phyloP scores from a whole-genome alignment of 2,797 vertebrate species.

The Artibeus lituratus region DNA sequence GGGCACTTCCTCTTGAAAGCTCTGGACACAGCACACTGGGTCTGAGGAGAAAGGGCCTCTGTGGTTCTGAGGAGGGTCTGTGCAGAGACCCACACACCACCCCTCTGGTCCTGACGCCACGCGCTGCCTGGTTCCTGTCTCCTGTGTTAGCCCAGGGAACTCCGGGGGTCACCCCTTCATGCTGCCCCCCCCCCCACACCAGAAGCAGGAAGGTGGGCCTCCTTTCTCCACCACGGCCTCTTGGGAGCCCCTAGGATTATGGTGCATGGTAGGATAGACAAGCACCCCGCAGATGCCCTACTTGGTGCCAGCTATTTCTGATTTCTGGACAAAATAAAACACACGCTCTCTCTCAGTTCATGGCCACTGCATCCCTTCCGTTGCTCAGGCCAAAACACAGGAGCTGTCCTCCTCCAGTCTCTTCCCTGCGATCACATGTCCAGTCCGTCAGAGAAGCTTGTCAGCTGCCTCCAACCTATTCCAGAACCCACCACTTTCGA shows the following conservation, averaged over 20 bases:
- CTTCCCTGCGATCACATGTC: not conserved
- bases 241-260: not conserved
- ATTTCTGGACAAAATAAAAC: not conserved
- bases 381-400: not conserved
- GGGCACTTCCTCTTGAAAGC: not conserved
- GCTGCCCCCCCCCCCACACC: not conserved
- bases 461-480: not conserved
- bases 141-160: not conserved
- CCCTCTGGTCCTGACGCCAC: not conserved
- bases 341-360: not conserved
- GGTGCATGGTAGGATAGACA: not conserved
- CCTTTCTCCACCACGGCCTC: not conserved
- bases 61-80: not conserved
- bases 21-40: not conserved
- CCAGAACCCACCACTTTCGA: not conserved
- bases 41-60: constrained; percentile 21
- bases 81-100: not conserved
- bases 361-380: not conserved
- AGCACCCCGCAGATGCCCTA: not conserved
- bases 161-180: not conserved
- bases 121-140: not conserved
- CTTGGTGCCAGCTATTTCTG: not conserved
- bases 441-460: not conserved
- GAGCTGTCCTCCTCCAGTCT: not conserved
- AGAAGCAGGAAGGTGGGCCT: not conserved